Percentiles rank a stretch among this genome's conserved stretches.
Conservation (phyloP, 2,888 invertebrate species). For the Nasonovia ribisnigri region DNA sequence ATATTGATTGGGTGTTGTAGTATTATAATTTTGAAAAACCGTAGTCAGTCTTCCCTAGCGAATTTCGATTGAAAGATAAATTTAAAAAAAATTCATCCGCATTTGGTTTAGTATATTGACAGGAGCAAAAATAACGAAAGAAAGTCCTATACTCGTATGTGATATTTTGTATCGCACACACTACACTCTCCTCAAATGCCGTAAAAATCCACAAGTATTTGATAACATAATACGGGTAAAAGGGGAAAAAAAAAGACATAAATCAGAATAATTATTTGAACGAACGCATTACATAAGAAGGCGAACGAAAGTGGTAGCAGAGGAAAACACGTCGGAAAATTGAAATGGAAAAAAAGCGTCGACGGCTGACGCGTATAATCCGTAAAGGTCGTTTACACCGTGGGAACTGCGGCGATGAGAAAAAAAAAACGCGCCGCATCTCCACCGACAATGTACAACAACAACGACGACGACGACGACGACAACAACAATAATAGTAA, state of each 20-base stretch:
- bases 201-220: not conserved
- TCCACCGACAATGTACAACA: not conserved
- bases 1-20: not conserved
- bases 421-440: not conserved
- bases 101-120: not conserved
- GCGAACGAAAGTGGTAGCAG: not conserved
- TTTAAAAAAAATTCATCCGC: not conserved
- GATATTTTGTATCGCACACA: not conserved
- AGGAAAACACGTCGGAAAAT: not conserved
- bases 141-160: too few species aligned
- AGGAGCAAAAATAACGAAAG: not conserved
- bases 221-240: not conserved
- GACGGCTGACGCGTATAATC: not conserved
- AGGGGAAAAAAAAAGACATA: not conserved
- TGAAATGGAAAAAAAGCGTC: not conserved
- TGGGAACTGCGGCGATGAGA: constrained; percentile 16
- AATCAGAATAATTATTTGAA: not conserved
- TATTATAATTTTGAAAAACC: too few species aligned
- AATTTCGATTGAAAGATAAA: not conserved
- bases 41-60: not conserved
- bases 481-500: not conserved
- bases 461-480: too few species aligned
- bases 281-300: not conserved
- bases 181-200: not conserved
- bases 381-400: constrained; percentile 54